These are phyloP conservation scores for Thalassarche chlororhynchos DNA, from an alignment of 2,113 vertebrate genomes.

Conservation along the genomic window DNA sequence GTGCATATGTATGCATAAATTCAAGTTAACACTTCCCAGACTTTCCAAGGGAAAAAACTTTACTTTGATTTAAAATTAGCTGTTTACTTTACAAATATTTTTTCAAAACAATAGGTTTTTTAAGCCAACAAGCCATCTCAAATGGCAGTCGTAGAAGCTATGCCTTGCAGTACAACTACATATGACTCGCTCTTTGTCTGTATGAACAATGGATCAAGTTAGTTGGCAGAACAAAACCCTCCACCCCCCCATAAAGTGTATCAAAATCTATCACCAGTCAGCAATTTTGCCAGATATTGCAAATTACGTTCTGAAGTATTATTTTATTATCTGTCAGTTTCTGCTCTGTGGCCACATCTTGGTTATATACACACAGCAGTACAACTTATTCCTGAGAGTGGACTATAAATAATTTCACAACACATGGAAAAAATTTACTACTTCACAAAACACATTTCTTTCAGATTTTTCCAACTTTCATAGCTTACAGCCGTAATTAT, in stretches of 20 bases:
- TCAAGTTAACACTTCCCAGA: neutral
- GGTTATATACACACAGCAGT: neutral
- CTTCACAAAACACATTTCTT: slow-evolving; percentile 38
- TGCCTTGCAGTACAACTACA: neutral
- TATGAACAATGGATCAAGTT: neutral
- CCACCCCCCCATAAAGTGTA: neutral
- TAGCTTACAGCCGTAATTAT: slow-evolving; percentile 5
- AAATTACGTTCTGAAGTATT: neutral
- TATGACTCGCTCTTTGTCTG: neutral
- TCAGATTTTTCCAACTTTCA: slow-evolving; percentile 38
- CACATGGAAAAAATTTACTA: slow-evolving; percentile 46
- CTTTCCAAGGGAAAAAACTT: neutral
- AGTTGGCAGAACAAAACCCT: neutral
- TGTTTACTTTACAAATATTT: neutral
- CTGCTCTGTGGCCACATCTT: neutral
- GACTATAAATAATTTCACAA: slow-evolving; percentile 37
- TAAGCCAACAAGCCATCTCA: neutral
- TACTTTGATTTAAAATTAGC: neutral
- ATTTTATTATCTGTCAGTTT: neutral
- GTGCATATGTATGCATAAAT: neutral
- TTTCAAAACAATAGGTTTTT: neutral
- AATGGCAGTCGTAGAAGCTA: neutral
- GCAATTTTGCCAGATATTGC: slow-evolving; percentile 3
- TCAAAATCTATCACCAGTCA: neutral
- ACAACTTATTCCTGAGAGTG: neutral